Percentiles rank a stretch among this genome's conserved stretches.
phyloP scores from a whole-genome alignment of 2,888 invertebrate species.

The Mongoloraphidia duomilia region DNA sequence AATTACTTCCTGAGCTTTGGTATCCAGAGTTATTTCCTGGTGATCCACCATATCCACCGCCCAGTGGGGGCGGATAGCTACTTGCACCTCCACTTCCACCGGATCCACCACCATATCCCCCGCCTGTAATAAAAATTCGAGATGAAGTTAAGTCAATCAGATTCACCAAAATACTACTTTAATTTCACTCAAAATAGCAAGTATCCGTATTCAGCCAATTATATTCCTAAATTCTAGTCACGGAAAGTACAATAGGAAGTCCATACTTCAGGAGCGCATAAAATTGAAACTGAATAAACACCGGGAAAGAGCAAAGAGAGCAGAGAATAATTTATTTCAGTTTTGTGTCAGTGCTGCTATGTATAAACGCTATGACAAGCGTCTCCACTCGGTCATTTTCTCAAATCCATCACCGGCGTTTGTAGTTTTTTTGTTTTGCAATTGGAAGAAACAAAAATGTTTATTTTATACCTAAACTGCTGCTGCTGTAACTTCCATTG shows the following conservation, averaged over 20 bases:
- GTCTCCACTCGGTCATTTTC: no score
- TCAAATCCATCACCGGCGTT: not conserved
- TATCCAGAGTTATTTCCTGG: no score
- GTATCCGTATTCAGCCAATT: no score
- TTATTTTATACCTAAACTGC: slow-evolving; percentile 1
- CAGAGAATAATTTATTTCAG: no score
- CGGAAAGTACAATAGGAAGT: no score
- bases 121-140: not conserved
- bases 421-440: not conserved
- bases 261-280: no score
- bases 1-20: not conserved
- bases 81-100: slow-evolving; percentile 17
- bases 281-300: no score
- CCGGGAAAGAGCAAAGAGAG: no score
- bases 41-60: slow-evolving; percentile 11
- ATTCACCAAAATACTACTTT: not conserved
- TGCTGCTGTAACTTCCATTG: slow-evolving; percentile 1
- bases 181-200: not conserved
- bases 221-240: no score
- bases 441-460: no score
- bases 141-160: not conserved
- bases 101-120: not conserved
- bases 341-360: no score
- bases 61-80: slow-evolving; percentile 18
- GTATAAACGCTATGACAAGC: no score